Percentiles rank a stretch among this genome's conserved stretches.
phyloP scores from a whole-genome alignment of 2,888 invertebrate genomes.

The Apamea anceps region DNA sequence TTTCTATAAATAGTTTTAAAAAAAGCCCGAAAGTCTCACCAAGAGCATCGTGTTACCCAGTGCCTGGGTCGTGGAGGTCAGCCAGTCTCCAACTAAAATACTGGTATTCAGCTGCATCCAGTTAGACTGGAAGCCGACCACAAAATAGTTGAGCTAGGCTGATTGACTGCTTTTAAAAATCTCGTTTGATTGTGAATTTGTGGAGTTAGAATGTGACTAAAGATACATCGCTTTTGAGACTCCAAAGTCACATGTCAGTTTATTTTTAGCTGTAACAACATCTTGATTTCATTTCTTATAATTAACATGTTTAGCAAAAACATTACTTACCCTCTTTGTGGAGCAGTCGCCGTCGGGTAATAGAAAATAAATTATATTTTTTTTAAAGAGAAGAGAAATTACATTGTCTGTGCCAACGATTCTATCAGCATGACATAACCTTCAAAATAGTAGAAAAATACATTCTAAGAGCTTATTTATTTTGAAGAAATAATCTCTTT shows the following conservation, averaged over 20 bases:
- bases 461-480: background rate
- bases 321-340: background rate
- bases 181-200: background rate
- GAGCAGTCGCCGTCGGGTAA: background rate
- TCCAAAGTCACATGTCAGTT: background rate
- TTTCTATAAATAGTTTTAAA: background rate
- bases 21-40: background rate
- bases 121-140: no score
- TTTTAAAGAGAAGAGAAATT: background rate
- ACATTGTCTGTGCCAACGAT: background rate
- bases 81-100: no score
- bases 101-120: no score
- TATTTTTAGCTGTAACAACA: background rate
- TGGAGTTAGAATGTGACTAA: background rate
- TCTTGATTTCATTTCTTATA: background rate
- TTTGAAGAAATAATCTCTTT: background rate
- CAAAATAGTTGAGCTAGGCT: no score
- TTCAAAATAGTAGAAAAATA: background rate
- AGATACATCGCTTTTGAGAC: background rate
- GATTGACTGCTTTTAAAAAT: background rate
- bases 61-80: background rate
- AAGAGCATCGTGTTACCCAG: background rate
- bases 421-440: background rate
- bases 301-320: background rate
- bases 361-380: background rate